Conservation (phyloP, 2,888 invertebrate genomes). For the Andrena praecox region DNA sequence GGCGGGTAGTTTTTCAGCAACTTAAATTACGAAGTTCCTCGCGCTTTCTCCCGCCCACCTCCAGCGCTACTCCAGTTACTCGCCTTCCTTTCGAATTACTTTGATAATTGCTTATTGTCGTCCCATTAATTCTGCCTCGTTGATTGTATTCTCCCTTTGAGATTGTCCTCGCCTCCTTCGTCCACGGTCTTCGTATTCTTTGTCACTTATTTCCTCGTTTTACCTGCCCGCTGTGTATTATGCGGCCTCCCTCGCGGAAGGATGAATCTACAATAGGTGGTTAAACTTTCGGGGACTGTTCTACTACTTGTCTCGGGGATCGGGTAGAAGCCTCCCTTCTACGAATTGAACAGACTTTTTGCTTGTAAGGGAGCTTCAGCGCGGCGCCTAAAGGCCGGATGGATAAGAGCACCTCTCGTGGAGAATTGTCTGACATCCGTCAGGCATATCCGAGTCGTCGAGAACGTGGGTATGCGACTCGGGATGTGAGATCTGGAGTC, state of each 20-base stretch:
- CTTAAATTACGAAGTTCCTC: slow-evolving; percentile 45
- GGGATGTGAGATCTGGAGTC: no score
- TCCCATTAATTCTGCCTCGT: slow-evolving; percentile 41
- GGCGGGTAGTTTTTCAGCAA: slow-evolving; percentile 21
- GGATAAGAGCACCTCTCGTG: no score
- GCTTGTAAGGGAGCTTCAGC: background rate
- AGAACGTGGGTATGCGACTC: no score
- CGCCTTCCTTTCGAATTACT: slow-evolving; percentile 28
- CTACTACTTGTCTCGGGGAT: background rate
- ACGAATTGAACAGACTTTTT: background rate
- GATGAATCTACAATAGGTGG: slow-evolving; percentile 10
- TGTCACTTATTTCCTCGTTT: no score
- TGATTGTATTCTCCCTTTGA: slow-evolving; percentile 23
- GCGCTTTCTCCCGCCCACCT: background rate
- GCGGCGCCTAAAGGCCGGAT: background rate
- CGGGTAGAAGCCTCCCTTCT: background rate
- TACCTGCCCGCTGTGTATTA: background rate
- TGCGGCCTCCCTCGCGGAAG: background rate
- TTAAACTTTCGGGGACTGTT: background rate
- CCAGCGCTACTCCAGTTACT: background rate
- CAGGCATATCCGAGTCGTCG: no score
- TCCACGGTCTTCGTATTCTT: no score
- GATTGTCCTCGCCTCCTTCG: background rate
- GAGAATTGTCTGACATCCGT: no score
- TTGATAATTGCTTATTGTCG: slow-evolving; percentile 53